phyloP scores from a whole-genome alignment of 2,113 vertebrate genomes.

The Merops nubicus region DNA sequence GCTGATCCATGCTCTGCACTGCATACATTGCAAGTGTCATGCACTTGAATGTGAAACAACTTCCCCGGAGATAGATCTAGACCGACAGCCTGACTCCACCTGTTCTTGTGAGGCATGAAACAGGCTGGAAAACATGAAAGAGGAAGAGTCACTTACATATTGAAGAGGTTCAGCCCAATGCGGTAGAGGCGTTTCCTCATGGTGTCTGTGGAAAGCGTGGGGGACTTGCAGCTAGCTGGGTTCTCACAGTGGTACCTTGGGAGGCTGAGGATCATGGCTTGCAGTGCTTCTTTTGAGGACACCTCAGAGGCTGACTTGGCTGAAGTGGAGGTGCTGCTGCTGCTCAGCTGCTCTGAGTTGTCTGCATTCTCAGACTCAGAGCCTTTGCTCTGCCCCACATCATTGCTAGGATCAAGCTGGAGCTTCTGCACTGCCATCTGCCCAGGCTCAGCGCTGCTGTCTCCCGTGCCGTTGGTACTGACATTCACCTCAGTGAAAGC shows the following conservation, averaged over 20 bases:
- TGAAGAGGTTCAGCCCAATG: constrained; percentile 98
- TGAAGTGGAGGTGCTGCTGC: constrained; percentile 89
- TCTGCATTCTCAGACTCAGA: constrained; percentile 78
- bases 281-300: constrained; percentile 92
- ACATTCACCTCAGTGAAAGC: background rate
- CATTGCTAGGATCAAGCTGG: constrained; percentile 35
- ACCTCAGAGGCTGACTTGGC: constrained; percentile 84
- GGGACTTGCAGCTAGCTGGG: constrained; percentile 90
- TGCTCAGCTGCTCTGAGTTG: constrained; percentile 84
- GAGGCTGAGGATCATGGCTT: constrained; percentile 94
- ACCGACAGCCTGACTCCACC: background rate
- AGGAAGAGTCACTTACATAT: constrained; percentile 86
- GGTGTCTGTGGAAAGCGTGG: constrained; percentile 94
- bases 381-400: constrained; percentile 73
- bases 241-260: constrained; percentile 95
- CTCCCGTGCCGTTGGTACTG: background rate
- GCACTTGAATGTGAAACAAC: background rate
- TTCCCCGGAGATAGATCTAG: background rate
- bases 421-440: constrained; percentile 61
- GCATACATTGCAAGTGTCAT: background rate
- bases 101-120: background rate
- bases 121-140: background rate
- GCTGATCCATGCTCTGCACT: background rate
- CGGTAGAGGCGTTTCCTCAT: constrained; percentile 96
- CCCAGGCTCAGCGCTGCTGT: background rate